Conservation (phyloP, 2,113 vertebrate genomes). For the Dasyprocta punctata region DNA sequence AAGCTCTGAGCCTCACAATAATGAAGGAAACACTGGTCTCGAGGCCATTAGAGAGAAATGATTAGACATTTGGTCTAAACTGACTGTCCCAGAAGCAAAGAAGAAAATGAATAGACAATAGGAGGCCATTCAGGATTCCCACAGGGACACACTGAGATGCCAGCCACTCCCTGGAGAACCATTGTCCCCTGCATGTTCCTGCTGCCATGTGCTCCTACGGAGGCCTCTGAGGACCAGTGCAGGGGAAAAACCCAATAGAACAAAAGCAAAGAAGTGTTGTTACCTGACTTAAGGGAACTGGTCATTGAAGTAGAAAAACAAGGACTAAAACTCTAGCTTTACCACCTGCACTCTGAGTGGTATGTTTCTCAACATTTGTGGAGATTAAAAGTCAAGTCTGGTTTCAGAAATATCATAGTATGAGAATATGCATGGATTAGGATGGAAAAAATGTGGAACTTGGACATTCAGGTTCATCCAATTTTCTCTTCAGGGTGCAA, state of each 20-base stretch:
- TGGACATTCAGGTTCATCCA: background rate
- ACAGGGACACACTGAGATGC: background rate
- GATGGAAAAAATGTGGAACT: background rate
- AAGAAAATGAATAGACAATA: background rate
- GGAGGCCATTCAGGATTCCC: background rate
- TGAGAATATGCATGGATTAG: background rate
- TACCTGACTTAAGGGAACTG: background rate
- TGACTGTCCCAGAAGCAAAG: background rate
- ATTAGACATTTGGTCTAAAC: background rate
- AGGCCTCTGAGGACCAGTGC: background rate
- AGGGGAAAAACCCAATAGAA: background rate
- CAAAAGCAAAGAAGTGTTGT: background rate
- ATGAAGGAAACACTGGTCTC: background rate
- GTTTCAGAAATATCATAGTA: background rate
- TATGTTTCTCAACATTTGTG: background rate
- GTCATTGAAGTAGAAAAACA: background rate
- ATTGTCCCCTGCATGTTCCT: background rate
- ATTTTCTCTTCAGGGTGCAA: background rate
- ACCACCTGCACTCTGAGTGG: background rate
- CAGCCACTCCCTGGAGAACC: background rate
- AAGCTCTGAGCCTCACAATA: background rate
- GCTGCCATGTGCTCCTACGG: fast-evolving
- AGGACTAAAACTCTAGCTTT: background rate
- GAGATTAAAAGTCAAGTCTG: background rate
- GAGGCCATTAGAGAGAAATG: background rate